Evolutionary conservation across 2,888 invertebrate genomes (phyloP).

Genomic region (Gandaritis pyraliata): DNA sequence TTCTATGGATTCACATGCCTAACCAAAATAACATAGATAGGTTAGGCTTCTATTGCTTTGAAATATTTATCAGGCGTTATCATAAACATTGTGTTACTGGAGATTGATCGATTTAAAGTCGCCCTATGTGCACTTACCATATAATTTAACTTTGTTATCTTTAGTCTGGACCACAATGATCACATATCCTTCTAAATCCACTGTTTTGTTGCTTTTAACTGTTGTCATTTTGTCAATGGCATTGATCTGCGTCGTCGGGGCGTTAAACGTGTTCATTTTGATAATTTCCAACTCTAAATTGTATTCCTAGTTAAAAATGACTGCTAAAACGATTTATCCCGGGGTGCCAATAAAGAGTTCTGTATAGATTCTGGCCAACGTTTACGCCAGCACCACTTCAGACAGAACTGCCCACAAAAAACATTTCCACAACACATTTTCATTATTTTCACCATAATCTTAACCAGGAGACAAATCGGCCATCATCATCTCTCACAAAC

Average conservation of each 20-base stretch:
- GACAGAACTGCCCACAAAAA: conserved; percentile 66
- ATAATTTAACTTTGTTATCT: conserved; percentile 96
- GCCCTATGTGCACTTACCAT: conserved; percentile 85
- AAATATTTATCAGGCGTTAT: conserved; percentile 26
- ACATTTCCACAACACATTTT: conserved; percentile 67
- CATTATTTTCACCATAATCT: conserved; percentile 62
- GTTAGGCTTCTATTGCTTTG: conserved; percentile 25
- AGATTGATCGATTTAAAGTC: neutral
- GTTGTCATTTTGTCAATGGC: conserved; percentile 80
- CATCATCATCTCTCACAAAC: conserved; percentile 59
- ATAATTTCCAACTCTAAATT: conserved; percentile 36
- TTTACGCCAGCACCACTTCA: conserved; percentile 80
- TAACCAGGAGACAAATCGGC: conserved; percentile 71
- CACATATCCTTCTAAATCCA: conserved; percentile 97
- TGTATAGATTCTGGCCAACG: conserved; percentile 66
- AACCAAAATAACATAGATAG: neutral
- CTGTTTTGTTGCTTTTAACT: conserved; percentile 82
- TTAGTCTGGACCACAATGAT: conserved; percentile 97
- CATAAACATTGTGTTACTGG: neutral
- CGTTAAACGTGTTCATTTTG: conserved; percentile 80
- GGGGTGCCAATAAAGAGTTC: conserved; percentile 43
- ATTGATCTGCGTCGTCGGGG: conserved; percentile 78
- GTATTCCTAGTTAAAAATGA: conserved; percentile 39
- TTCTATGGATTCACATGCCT: neutral
- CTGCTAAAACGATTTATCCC: conserved; percentile 31